Conservation (phyloP, 2,113 vertebrate species). For the Oostethus manadensis region DNA sequence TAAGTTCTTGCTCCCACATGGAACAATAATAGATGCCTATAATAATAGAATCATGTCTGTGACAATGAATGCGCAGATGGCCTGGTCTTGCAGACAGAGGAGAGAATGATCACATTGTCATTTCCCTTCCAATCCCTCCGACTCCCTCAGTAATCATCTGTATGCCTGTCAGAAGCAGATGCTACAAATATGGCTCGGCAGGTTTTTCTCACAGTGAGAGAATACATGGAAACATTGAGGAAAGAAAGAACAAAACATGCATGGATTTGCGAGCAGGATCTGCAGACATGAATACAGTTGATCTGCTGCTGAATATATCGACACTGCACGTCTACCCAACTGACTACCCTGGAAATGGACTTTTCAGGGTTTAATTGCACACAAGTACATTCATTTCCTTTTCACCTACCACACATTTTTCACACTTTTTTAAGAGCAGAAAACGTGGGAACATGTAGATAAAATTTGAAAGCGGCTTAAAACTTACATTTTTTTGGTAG, state of each 20-base stretch:
- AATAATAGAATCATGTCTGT: slow-evolving; percentile 62
- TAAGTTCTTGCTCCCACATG: slow-evolving; percentile 56
- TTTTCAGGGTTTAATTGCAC: slow-evolving; percentile 44
- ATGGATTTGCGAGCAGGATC: slow-evolving; percentile 1
- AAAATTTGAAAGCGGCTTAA: too few species aligned
- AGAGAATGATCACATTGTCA: slow-evolving; percentile 48
- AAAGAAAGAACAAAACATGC: slow-evolving; percentile 1
- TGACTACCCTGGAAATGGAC: slow-evolving; percentile 16
- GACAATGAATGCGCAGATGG: slow-evolving; percentile 69
- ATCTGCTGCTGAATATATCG: slow-evolving; percentile 16
- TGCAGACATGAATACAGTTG: slow-evolving; percentile 9
- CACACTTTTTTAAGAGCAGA: too few species aligned
- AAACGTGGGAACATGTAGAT: too few species aligned
- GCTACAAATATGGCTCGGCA: slow-evolving; percentile 24
- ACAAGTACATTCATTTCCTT: slow-evolving; percentile 14
- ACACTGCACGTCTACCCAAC: not conserved
- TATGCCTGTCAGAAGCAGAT: slow-evolving; percentile 38
- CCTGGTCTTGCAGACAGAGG: slow-evolving; percentile 53
- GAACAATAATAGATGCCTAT: slow-evolving; percentile 46
- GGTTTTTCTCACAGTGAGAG: slow-evolving; percentile 22
- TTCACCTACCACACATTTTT: too few species aligned
- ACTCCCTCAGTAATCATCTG: slow-evolving; percentile 24
- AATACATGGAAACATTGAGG: slow-evolving; percentile 11
- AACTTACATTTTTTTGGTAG: too few species aligned
- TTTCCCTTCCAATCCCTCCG: slow-evolving; percentile 38